Conservation (phyloP, 2,797 vertebrate species). For the Nannoperca obscura region DNA sequence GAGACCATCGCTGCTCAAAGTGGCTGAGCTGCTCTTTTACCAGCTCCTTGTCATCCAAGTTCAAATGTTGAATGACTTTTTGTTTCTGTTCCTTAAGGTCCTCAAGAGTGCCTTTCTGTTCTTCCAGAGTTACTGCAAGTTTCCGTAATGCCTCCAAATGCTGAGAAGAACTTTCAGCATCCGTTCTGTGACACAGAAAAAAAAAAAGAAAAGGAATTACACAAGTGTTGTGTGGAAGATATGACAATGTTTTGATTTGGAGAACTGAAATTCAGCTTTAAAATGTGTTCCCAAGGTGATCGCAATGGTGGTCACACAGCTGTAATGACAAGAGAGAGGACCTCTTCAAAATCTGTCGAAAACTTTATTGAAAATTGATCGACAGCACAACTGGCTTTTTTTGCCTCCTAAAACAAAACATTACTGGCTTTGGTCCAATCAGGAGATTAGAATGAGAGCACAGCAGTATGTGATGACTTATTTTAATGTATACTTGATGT, state of each 20-base stretch:
- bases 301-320: background rate
- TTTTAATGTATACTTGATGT: background rate
- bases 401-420: background rate
- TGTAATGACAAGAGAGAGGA: background rate
- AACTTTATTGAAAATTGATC: background rate
- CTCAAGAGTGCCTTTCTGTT: slow-evolving; percentile 90
- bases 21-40: slow-evolving; percentile 94
- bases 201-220: background rate
- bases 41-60: slow-evolving; percentile 94
- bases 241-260: background rate
- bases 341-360: background rate
- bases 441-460: background rate
- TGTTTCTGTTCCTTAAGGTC: slow-evolving; percentile 94
- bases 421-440: background rate
- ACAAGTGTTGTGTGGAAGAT: background rate
- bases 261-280: background rate
- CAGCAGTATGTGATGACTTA: background rate
- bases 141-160: slow-evolving; percentile 93
- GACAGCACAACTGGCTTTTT: background rate
- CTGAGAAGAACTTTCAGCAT: slow-evolving; percentile 93
- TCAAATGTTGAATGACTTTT: slow-evolving; percentile 91
- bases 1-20: slow-evolving; percentile 95
- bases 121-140: slow-evolving; percentile 87
- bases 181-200: slow-evolving; percentile 85
- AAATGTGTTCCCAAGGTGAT: background rate